phyloP scores from a whole-genome alignment of 2,113 vertebrate genomes.

The Boulengeromyrus knoepffleri region DNA sequence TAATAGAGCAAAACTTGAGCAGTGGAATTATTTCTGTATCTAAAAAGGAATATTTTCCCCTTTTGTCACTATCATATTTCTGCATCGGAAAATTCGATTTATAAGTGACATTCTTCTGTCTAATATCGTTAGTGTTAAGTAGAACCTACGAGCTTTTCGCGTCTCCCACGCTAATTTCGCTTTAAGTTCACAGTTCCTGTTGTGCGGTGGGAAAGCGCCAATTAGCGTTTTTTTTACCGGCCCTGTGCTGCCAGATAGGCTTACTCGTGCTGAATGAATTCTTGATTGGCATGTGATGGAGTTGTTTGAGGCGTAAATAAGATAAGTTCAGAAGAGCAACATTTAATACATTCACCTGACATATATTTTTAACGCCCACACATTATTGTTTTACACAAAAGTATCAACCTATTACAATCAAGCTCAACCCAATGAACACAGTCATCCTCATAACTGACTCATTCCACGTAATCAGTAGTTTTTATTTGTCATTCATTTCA shows the following conservation, averaged over 20 bases:
- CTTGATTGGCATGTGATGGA: not conserved
- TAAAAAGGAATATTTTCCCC: not conserved
- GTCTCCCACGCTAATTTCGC: not conserved
- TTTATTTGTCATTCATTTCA: not conserved
- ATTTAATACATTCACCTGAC: not conserved
- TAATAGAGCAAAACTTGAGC: not conserved
- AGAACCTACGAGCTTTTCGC: not conserved
- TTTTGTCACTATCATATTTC: not conserved
- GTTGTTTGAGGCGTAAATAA: not conserved
- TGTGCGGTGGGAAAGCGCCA: not conserved
- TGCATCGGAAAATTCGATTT: not conserved
- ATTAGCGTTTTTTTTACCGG: not conserved
- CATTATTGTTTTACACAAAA: not conserved
- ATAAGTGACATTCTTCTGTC: not conserved
- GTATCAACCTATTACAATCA: not conserved
- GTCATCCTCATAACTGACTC: not conserved
- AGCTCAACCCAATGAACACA: not conserved
- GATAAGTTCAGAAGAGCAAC: not conserved
- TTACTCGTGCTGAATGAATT: not conserved
- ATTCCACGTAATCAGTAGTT: not conserved
- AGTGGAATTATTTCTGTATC: not conserved
- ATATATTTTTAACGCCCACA: not conserved
- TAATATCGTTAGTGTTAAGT: not conserved
- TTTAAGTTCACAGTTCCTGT: not conserved
- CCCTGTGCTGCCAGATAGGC: not conserved